phyloP scores from a whole-genome alignment of 2,113 vertebrate species.

The Hystrix cristata region DNA sequence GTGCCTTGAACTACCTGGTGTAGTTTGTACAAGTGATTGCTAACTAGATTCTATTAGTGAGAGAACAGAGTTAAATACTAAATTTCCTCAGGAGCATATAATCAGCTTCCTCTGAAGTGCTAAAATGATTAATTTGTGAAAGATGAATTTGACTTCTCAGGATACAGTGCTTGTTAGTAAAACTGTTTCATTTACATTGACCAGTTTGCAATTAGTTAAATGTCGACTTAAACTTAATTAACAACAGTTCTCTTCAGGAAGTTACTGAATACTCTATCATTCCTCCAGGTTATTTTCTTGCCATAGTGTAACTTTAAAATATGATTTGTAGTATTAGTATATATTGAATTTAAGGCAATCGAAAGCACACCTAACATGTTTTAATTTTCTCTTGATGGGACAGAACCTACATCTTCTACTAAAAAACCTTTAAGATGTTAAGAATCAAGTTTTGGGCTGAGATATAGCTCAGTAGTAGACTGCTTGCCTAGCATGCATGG shows the following conservation, averaged over 20 bases:
- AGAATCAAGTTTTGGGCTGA: background rate
- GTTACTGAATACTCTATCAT: background rate
- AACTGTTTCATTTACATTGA: background rate
- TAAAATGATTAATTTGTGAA: constrained; percentile 28
- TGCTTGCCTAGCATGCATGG: background rate
- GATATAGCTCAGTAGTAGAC: background rate
- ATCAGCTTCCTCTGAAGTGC: background rate
- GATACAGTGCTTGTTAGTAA: background rate
- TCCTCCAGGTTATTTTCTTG: background rate
- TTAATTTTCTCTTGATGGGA: background rate
- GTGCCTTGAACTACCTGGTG: background rate
- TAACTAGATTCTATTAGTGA: background rate
- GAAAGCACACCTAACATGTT: background rate
- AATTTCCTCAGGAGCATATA: background rate
- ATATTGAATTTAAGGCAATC: background rate
- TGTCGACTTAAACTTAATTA: background rate
- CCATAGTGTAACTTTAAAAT: background rate
- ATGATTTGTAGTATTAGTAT: background rate
- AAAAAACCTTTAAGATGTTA: constrained; percentile 36
- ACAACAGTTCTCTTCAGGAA: background rate
- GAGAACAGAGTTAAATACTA: background rate
- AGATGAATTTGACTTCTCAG: background rate
- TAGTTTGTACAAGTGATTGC: background rate
- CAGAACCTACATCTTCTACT: background rate
- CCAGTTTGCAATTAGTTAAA: background rate